phyloP scores from a whole-genome alignment of 1,140 invertebrate species.

The Tribolium castaneum region DNA sequence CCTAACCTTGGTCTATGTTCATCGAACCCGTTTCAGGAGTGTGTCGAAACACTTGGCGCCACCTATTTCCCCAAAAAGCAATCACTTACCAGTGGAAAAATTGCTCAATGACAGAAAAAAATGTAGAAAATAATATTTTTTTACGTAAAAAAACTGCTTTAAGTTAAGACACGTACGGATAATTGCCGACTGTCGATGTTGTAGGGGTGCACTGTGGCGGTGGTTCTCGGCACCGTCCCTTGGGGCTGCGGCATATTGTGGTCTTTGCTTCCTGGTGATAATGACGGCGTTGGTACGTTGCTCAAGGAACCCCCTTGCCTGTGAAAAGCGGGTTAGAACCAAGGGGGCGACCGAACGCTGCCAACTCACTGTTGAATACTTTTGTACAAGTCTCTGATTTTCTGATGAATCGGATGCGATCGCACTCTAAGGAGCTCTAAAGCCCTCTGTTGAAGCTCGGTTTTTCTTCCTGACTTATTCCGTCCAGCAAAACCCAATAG shows the following conservation, averaged over 20 bases:
- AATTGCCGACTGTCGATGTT: conserved; percentile 58
- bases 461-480: conserved; percentile 88
- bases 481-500: conserved; percentile 85
- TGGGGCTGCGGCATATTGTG: conserved; percentile 61
- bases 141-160: no score
- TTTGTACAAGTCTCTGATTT: conserved; percentile 86
- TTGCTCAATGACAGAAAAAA: no score
- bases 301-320: conserved; percentile 59
- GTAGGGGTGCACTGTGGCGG: conserved; percentile 60
- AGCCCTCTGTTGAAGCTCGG: conserved; percentile 84
- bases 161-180: no score
- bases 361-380: conserved; percentile 71
- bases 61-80: conserved; percentile 1
- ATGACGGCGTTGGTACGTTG: conserved; percentile 48
- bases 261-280: conserved; percentile 52
- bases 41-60: background rate
- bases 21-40: background rate
- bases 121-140: background rate
- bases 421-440: conserved; percentile 79
- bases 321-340: conserved; percentile 38
- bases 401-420: conserved; percentile 78
- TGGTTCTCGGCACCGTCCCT: conserved; percentile 56
- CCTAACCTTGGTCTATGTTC: background rate
- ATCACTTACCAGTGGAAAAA: background rate
- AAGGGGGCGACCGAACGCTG: background rate